Base-by-base conservation (phyloP, 2,113 vertebrate species). In the Pachypanchax playfairii region DNA sequence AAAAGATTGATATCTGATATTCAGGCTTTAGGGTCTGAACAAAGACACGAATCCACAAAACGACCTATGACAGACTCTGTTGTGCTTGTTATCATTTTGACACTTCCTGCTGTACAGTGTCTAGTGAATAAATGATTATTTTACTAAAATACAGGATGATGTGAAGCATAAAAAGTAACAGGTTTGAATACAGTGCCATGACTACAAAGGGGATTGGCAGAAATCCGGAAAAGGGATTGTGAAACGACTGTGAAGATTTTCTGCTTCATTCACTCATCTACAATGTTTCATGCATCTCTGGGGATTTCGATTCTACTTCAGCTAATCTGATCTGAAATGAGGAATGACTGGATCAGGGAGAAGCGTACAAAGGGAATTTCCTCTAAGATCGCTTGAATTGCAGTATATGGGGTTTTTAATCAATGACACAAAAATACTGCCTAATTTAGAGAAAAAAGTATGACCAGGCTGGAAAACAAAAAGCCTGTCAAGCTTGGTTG, bases 1-100 rank as follows among this genome's bases (percentile, higher is more conserved):
- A 58, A 56, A 52, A 13, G 1, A 46, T 70, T 63, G 36, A 79
- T 68, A 39, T 67, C 26, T 67, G 2, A 60, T 24, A 31, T 50
- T 2, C 39, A 51, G 21, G 18, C 44, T 39, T 10, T 6, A 31
- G 41, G 61, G 62, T 51, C 13, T 41, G 50, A 61, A 42, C 15
- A 1, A n/a, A 10, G 10, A 43, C 29, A 53, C 5, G 1, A 21
- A 15, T 54, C 62, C 17, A 36, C 21, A 47, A 21, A 48, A 25
- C 15, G 17, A 36, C 24, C 8, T 42, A 17, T 48, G 24, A 29
- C 2, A 28, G 18, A 1, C 20, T 29, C 18, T 20, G 5, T 5
- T 20, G 20, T 33, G 10, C 6, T 35, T 26, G 5, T 51, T 51
- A 49, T 29, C 25, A 26, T 29, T 41, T 51, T 39, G 21, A 63